Evolutionary conservation across 53 echinoderm and acorn worm genomes (phyloP), one percentile per base, ranked within the genome.

Genomic region (Actinopyga echinites): DNA sequence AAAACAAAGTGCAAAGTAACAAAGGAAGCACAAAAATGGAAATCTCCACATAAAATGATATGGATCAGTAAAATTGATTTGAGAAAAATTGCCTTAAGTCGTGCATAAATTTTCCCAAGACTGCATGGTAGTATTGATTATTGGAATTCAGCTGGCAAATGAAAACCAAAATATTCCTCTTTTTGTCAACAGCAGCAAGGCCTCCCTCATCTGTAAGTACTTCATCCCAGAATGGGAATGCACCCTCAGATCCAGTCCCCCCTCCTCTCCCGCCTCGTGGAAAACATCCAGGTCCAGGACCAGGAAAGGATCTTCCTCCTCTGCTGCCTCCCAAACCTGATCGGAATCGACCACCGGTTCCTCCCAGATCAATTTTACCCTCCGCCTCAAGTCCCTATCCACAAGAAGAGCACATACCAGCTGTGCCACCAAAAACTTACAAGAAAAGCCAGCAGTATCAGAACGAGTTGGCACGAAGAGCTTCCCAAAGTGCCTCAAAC

Each of bases 311-410:
- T 24, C 86, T 86, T 64, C 95, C 92, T 23, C 95, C 95, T 21
- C 84, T 69, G 52, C 91, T 95, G 54, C 95, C 95, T 38, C 95
- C 95, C 58, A 85, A 90, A 74, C 74, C 87, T 20, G 85, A 85
- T 81, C 86, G 78, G 30, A 36, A 56, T 69, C 82, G 86, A 65
- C 92, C 95, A n/a, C 91, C 88, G 84, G 75, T 82, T 57, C 31
- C 60, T 19, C 26, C 87, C 69, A 82, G 85, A 74, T 43, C 66
- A 63, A 59, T 57, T 78, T 56, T 75, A 58, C 11, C 80, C 59
- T 3, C 62, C 65, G 30, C 57, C 32, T 15, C 77, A 61, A 8
- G 31, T 33, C 34, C 61, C 69, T 38, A 80, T 63, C 15, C 86
- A 67, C 44, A 74, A 66, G 89, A 89, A 53, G 80, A 80, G 67